phyloP scores from a whole-genome alignment of 2,113 vertebrate species.

The Solea senegalensis region DNA sequence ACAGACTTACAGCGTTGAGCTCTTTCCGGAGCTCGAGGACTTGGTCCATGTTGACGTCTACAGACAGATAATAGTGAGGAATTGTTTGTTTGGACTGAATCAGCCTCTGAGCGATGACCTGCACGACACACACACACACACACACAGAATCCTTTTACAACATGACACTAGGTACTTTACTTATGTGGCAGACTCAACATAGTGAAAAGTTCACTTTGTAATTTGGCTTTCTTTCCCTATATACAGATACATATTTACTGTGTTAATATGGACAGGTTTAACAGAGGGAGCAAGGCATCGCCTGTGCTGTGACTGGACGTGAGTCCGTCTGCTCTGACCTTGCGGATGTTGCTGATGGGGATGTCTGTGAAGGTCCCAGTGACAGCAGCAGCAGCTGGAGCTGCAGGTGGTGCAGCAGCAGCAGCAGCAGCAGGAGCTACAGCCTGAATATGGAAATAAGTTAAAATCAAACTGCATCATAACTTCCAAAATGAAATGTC shows the following conservation, averaged over 20 bases:
- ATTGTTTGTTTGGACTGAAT: slow-evolving; percentile 98
- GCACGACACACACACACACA: slow-evolving; percentile 21
- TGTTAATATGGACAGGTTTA: too few relatives aligned
- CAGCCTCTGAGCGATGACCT: slow-evolving; percentile 97
- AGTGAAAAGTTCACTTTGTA: too few relatives aligned
- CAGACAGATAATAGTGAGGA: slow-evolving; percentile 98
- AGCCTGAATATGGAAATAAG: slow-evolving; percentile 19
- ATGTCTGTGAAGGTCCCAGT: slow-evolving; percentile 94
- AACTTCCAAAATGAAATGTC: too few relatives aligned
- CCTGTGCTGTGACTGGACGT: too few relatives aligned
- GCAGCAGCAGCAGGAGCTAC: slow-evolving; percentile 52
- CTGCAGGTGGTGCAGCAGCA: slow-evolving; percentile 54
- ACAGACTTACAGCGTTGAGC: slow-evolving; percentile 88
- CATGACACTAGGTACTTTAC: slow-evolving; percentile 14
- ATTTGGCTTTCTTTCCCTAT: too few relatives aligned
- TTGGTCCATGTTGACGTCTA: slow-evolving; percentile 95
- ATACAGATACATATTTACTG: too few relatives aligned
- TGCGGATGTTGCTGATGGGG: slow-evolving; percentile 95
- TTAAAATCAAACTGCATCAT: slow-evolving; percentile 4
- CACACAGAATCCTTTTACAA: slow-evolving; percentile 15
- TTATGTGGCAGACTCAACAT: too few relatives aligned
- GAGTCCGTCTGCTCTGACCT: slow-evolving; percentile 69
- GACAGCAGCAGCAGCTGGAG: slow-evolving; percentile 63
- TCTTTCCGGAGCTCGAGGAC: slow-evolving; percentile 91
- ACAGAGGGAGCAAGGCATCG: too few relatives aligned